These are phyloP conservation scores for Archocentrus centrarchus DNA, from an alignment of 2,113 vertebrate genomes.

Conservation along the genomic window DNA sequence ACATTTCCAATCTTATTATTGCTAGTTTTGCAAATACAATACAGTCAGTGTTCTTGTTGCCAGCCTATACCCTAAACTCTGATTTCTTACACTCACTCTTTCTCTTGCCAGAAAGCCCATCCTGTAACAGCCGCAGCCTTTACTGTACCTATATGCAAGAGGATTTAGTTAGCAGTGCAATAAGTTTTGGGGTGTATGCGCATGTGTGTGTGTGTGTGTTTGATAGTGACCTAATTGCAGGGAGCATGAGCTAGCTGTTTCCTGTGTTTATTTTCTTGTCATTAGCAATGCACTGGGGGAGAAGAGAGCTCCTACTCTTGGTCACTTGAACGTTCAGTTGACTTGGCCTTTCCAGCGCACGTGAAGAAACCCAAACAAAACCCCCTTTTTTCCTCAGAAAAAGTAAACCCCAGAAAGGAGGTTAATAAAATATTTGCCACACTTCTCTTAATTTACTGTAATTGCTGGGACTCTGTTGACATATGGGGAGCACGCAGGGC, in stretches of 20 bases:
- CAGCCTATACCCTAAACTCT: neutral
- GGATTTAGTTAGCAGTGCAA: constrained; percentile 50
- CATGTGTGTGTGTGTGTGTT: constrained; percentile 19
- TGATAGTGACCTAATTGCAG: constrained; percentile 74
- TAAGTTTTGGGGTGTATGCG: constrained; percentile 43
- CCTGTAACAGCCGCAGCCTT: constrained; percentile 49
- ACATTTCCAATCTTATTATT: constrained; percentile 26
- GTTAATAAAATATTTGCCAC: constrained; percentile 54
- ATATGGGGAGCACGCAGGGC: neutral
- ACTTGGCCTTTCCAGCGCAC: constrained; percentile 34
- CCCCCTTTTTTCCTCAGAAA: constrained; percentile 25
- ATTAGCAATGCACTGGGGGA: constrained; percentile 55
- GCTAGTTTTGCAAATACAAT: constrained; percentile 18
- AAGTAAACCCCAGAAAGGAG: neutral
- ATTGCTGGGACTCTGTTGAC: constrained; percentile 9
- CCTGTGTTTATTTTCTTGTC: constrained; percentile 78
- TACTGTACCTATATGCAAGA: constrained; percentile 32
- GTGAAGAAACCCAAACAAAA: constrained; percentile 45
- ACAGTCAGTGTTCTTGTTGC: neutral
- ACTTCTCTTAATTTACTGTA: constrained; percentile 40
- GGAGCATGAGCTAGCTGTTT: constrained; percentile 56
- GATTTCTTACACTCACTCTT: constrained; percentile 6
- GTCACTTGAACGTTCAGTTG: constrained; percentile 48
- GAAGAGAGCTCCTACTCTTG: constrained; percentile 51
- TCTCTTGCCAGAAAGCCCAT: constrained; percentile 24